Conservation (phyloP, 1,140 invertebrate genomes). For the Drosophila burlai region DNA sequence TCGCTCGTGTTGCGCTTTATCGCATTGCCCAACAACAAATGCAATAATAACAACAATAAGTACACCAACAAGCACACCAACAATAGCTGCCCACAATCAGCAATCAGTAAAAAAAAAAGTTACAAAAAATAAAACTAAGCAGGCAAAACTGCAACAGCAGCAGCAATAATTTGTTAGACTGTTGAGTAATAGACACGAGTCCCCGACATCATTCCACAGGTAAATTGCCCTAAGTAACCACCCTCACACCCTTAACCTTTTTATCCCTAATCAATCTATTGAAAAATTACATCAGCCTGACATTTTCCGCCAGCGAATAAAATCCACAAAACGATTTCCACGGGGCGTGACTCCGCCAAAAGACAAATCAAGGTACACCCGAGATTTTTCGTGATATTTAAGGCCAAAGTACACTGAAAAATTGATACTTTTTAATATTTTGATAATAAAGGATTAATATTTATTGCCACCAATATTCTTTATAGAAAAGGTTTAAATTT, state of each 20-base stretch:
- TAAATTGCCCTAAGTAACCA: conserved; percentile 8
- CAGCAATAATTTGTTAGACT: conserved; percentile 52
- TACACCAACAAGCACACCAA: conserved; percentile 16
- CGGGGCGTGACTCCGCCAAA: conserved; percentile 31
- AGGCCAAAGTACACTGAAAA: neutral
- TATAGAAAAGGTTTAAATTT: neutral
- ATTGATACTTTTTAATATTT: neutral
- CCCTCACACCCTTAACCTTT: conserved; percentile 42
- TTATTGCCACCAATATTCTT: neutral
- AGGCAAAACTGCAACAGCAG: conserved; percentile 27
- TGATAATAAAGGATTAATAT: neutral
- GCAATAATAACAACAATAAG: conserved; percentile 11
- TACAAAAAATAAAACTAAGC: conserved; percentile 4
- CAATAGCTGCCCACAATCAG: conserved; percentile 41
- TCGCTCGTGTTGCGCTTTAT: conserved; percentile 70
- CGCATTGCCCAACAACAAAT: conserved; percentile 46
- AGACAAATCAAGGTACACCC: conserved; percentile 18
- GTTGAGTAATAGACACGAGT: conserved; percentile 49
- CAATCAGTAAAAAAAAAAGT: conserved; percentile 56
- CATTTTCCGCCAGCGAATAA: conserved; percentile 44
- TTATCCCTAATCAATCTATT: conserved; percentile 46
- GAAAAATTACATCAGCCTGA: conserved; percentile 49
- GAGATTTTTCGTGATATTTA: conserved; percentile 13
- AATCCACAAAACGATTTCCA: conserved; percentile 46
- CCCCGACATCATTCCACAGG: conserved; percentile 30